Conservation (phyloP, 2,797 vertebrate species). For the Leontocebus nigricollis region DNA sequence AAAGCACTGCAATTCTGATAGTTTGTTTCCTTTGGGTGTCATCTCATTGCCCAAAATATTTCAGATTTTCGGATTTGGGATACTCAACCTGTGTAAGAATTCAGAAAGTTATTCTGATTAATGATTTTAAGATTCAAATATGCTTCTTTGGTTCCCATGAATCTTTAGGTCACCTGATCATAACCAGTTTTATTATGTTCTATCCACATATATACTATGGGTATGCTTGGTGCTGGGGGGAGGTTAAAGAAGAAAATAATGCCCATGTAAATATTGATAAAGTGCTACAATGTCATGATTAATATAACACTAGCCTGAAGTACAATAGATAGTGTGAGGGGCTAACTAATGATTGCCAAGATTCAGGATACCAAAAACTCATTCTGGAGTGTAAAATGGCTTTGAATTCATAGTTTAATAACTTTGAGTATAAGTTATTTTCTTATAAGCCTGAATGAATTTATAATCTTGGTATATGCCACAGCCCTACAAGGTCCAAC, state of each 20-base stretch:
- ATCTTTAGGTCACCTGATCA: not conserved
- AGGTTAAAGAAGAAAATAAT: constrained; percentile 49
- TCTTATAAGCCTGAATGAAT: not conserved
- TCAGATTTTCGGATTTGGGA: not conserved
- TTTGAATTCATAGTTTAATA: constrained; percentile 7
- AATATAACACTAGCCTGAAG: not conserved
- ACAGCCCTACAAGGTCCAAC: not conserved
- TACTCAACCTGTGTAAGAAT: not conserved
- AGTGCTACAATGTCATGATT: not conserved
- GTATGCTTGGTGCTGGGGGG: not conserved
- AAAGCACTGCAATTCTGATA: not conserved
- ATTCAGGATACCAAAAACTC: not conserved
- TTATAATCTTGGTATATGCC: not conserved
- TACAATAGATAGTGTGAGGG: not conserved
- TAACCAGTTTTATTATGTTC: not conserved
- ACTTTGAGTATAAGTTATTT: constrained; percentile 22
- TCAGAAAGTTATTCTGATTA: not conserved
- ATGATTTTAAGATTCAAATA: constrained; percentile 6
- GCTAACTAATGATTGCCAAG: not conserved
- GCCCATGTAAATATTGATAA: not conserved
- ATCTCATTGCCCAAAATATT: not conserved
- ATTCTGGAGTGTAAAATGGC: constrained; percentile 22
- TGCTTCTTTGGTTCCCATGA: not conserved
- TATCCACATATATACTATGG: not conserved
- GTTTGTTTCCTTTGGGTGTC: not conserved